These are phyloP conservation scores for Caenorhabditis elegans DNA, from an alignment of 1,140 invertebrate genomes.

Conservation along the genomic window WBcel235 BX284603.4:8243001-8243500, in stretches of 20 bases:
- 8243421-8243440: conserved; percentile 63
- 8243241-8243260: conserved; percentile 68
- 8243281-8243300: conserved; percentile 87
- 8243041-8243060: background rate
- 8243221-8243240: conserved; percentile 67
- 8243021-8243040: background rate
- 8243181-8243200: conserved; percentile 24
- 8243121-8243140: background rate
- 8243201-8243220: background rate
- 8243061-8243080: too few species aligned
- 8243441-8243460: conserved; percentile 53
- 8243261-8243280: conserved; percentile 84
- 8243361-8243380: background rate
- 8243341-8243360: conserved; percentile 62
- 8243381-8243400: conserved; percentile 73
- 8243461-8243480: conserved; percentile 72
- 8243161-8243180: conserved; percentile 15
- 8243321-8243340: conserved; percentile 92
- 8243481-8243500: conserved; percentile 70
- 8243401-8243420: conserved; percentile 79
- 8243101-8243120: background rate
- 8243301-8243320: conserved; percentile 94
- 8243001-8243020: background rate
- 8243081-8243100: background rate
- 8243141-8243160: background rate